phyloP scores from a whole-genome alignment of 2,888 invertebrate genomes.

The Scrobipalpa atriplicella region DNA sequence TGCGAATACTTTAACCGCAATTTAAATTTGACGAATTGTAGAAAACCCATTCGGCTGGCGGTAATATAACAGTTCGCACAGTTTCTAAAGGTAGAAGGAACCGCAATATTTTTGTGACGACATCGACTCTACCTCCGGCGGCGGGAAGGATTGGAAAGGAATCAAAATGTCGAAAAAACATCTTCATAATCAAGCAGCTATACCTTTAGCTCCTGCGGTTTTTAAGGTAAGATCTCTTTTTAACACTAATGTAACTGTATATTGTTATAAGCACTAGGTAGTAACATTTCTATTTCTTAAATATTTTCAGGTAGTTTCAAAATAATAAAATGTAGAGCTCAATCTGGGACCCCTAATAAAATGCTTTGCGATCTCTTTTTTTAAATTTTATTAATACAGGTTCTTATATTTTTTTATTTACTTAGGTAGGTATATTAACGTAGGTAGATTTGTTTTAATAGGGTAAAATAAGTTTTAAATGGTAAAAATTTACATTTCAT shows the following conservation, averaged over 20 bases:
- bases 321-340: no score
- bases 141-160: constrained; percentile 54
- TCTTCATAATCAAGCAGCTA: constrained; percentile 79
- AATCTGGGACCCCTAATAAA: constrained; percentile 18
- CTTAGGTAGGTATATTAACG: no score
- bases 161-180: constrained; percentile 79
- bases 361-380: constrained; percentile 43
- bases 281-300: no score
- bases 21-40: constrained; percentile 47
- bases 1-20: constrained; percentile 53
- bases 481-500: no score
- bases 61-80: constrained; percentile 11
- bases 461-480: no score
- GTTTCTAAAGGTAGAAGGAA: not conserved
- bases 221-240: constrained; percentile 73
- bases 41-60: constrained; percentile 36
- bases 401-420: no score
- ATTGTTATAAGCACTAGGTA: no score
- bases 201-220: constrained; percentile 79
- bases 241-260: constrained; percentile 27
- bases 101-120: constrained; percentile 46
- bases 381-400: no score
- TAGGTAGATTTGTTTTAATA: no score
- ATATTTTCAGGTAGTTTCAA: no score
- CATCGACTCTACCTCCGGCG: constrained; percentile 41